Percentiles rank a stretch among this genome's conserved stretches.
phyloP scores from a whole-genome alignment of 2,113 vertebrate genomes.

The Antechinus flavipes region DNA sequence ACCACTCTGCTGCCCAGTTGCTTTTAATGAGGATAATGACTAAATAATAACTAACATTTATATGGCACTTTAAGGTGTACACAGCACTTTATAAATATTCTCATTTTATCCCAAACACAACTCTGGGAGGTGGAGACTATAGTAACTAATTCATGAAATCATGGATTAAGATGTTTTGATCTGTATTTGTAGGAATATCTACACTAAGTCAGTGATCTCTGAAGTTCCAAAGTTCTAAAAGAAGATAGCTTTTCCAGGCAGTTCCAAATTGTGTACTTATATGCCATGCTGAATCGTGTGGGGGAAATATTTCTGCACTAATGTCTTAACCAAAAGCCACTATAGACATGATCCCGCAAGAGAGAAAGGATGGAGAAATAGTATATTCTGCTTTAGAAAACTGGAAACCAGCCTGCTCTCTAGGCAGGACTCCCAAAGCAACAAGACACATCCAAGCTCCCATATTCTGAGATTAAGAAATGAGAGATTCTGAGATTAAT shows the following conservation, averaged over 20 bases:
- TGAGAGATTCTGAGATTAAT: background rate
- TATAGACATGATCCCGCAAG: background rate
- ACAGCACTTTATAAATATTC: background rate
- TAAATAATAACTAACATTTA: background rate
- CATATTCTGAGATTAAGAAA: background rate
- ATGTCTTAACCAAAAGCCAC: background rate
- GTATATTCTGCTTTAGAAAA: background rate
- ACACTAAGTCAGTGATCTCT: background rate
- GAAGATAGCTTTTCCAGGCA: background rate
- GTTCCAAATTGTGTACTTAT: background rate
- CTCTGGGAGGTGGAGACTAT: background rate
- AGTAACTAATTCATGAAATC: background rate
- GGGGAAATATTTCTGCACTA: background rate
- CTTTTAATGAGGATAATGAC: background rate
- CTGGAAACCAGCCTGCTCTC: background rate
- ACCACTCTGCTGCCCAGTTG: background rate
- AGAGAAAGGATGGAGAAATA: background rate
- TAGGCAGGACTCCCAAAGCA: background rate
- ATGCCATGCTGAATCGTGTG: background rate
- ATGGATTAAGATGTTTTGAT: background rate
- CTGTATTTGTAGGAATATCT: background rate
- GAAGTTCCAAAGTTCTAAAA: background rate
- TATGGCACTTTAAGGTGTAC: background rate
- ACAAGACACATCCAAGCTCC: background rate
- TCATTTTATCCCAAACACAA: background rate